Evolutionary conservation across 2,888 invertebrate species (phyloP).

Genomic region (Nymphalis urticae): DNA sequence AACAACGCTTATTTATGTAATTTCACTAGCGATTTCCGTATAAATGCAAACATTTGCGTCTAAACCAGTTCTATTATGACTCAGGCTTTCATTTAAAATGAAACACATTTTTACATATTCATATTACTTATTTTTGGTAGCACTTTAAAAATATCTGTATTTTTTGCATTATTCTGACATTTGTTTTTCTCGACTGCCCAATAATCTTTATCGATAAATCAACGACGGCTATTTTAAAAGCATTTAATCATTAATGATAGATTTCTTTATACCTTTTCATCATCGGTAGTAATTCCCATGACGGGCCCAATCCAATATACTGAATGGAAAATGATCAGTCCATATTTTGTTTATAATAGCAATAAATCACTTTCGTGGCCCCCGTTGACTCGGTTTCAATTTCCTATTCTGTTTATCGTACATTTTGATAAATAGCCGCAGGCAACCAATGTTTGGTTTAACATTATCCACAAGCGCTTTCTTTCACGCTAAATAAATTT

Average conservation of each 20-base stretch:
- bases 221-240: background rate
- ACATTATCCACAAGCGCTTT: slow-evolving; percentile 57
- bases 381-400: slow-evolving; percentile 77
- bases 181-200: background rate
- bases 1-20: slow-evolving; percentile 32
- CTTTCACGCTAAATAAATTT: slow-evolving; percentile 75
- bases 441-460: slow-evolving; percentile 65
- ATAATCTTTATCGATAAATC: background rate
- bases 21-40: slow-evolving; percentile 30
- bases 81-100: slow-evolving; percentile 20
- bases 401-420: slow-evolving; percentile 78
- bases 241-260: background rate
- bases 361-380: slow-evolving; percentile 76
- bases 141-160: background rate
- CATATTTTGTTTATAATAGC: slow-evolving; percentile 76
- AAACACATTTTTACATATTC: slow-evolving; percentile 13
- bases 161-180: background rate
- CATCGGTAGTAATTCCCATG: slow-evolving; percentile 50
- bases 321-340: slow-evolving; percentile 75
- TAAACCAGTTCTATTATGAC: slow-evolving; percentile 27
- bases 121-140: slow-evolving; percentile 14
- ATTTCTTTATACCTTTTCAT: slow-evolving; percentile 2
- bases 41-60: slow-evolving; percentile 31
- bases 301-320: slow-evolving; percentile 67
- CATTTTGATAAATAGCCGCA: slow-evolving; percentile 77